Evolutionary conservation across 2,797 vertebrate species (phyloP), one percentile per base, ranked within the genome.

Genomic region (Chaetophractus vellerosus): DNA sequence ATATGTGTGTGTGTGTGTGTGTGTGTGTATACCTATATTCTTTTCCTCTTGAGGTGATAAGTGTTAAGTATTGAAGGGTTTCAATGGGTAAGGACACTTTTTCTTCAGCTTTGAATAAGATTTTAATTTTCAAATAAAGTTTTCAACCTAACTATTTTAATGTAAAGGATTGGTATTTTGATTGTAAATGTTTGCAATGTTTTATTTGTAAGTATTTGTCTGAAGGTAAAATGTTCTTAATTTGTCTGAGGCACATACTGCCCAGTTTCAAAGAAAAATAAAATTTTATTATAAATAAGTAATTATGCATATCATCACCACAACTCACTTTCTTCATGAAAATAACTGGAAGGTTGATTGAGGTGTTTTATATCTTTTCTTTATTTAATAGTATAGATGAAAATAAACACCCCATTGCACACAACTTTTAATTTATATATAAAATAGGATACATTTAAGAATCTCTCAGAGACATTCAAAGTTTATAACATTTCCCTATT

Each of bases 401-500:
- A 91, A 78, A 63, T 28, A 78, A 90, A 36, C 6, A 92, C 3
- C 8, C 93, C n/a, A 55, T 88, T 95, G 52, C 21, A 90, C 2
- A 76, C 2, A 24, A 68, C 3, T 82, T 90, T 92, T 50, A 88
- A 64, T 85, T 86, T 95, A 68, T 71, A 74, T 68, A 84, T 18
- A 92, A 95, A 93, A 75, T 61, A 45, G 21, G 4, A 1, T 45
- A 50, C 52, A 81, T 66, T 90, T 95, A 96, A 92, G 12, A 76
- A 87, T 83, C 38, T 80, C 57, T 57, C 16, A 92, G 31, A 57
- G 36, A 0, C 36, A 71, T 52, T 57, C 9, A 89, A 90, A 92
- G 9, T 87, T 76, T 64, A 72, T 48, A 61, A 83, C 14, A 84
- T 59, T 96, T 95, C 83, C 36, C 71, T 74, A 89, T 90, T 95